A percentile compares a stretch with the other conserved stretches of the same genome.
Conservation (phyloP, 2,888 invertebrate genomes). For the Nomada goodeniana region DNA sequence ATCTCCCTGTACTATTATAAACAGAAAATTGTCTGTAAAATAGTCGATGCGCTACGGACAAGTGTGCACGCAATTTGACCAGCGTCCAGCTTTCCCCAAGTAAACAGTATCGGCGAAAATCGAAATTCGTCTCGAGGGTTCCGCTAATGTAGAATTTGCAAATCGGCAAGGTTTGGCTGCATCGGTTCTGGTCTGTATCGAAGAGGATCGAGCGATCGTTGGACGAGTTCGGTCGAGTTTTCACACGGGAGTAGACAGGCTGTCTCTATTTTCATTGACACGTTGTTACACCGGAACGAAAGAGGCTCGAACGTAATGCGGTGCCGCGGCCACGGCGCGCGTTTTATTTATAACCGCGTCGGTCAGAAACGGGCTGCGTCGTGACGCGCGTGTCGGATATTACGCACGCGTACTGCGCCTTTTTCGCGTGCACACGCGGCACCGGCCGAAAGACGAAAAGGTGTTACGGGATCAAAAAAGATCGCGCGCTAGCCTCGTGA, state of each 20-base stretch:
- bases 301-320: slow-evolving; percentile 65
- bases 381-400: slow-evolving; percentile 74
- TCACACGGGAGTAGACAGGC: slow-evolving; percentile 42
- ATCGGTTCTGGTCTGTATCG: background rate
- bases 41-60: too few relatives aligned
- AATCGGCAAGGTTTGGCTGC: too few relatives aligned
- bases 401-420: slow-evolving; percentile 67
- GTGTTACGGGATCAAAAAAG: slow-evolving; percentile 49
- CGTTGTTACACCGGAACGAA: slow-evolving; percentile 65
- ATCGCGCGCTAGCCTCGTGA: background rate
- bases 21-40: too few relatives aligned
- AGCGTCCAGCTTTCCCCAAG: too few relatives aligned
- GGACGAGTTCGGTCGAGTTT: slow-evolving; percentile 9
- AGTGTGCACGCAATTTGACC: too few relatives aligned
- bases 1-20: too few relatives aligned
- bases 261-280: slow-evolving; percentile 72
- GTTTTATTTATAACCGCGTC: slow-evolving; percentile 70
- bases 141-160: too few relatives aligned
- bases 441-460: slow-evolving; percentile 53
- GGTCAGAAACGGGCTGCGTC: slow-evolving; percentile 63
- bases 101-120: too few relatives aligned
- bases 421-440: slow-evolving; percentile 42
- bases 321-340: slow-evolving; percentile 60
- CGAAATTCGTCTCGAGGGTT: too few relatives aligned
- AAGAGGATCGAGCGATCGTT: slow-evolving; percentile 16